Evolutionary conservation across 2,113 vertebrate species (phyloP).

Genomic region (Gallinago undulata): DNA sequence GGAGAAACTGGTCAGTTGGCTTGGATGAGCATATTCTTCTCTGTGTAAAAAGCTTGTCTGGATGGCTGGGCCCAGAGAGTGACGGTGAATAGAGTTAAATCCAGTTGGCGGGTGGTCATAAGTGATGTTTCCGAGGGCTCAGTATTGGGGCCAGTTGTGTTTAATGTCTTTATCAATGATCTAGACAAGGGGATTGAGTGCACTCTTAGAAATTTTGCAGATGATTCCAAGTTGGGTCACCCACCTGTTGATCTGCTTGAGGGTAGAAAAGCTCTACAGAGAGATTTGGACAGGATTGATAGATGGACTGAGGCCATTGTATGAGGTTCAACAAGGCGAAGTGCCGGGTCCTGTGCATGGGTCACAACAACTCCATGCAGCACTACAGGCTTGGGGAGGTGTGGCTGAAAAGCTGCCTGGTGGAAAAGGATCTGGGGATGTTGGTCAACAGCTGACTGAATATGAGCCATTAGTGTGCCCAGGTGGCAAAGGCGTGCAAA

Average conservation of each 20-base stretch:
- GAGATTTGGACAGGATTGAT: not conserved
- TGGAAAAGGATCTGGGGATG: not conserved
- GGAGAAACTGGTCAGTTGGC: not conserved
- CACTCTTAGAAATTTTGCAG: not conserved
- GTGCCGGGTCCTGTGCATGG: fast-evolving
- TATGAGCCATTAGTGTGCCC: not conserved
- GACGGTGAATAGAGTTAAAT: not conserved
- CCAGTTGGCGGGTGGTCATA: fast-evolving
- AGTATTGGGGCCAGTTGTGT: not conserved
- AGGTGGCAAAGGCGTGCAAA: not conserved
- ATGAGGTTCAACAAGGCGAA: not conserved
- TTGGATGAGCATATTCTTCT: not conserved
- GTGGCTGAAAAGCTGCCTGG: not conserved
- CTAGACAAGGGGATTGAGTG: not conserved
- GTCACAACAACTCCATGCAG: not conserved
- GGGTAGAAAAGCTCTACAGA: not conserved
- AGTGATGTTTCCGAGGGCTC: not conserved
- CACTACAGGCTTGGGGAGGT: not conserved
- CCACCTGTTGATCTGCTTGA: not conserved
- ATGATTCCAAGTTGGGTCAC: not conserved
- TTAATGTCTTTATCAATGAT: not conserved
- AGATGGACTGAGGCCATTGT: fast-evolving
- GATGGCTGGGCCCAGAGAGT: not conserved
- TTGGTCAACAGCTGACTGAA: not conserved
- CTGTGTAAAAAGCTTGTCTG: not conserved